Base-by-base conservation (phyloP, 2,113 vertebrate genomes). In the Myocastor coypus region DNA sequence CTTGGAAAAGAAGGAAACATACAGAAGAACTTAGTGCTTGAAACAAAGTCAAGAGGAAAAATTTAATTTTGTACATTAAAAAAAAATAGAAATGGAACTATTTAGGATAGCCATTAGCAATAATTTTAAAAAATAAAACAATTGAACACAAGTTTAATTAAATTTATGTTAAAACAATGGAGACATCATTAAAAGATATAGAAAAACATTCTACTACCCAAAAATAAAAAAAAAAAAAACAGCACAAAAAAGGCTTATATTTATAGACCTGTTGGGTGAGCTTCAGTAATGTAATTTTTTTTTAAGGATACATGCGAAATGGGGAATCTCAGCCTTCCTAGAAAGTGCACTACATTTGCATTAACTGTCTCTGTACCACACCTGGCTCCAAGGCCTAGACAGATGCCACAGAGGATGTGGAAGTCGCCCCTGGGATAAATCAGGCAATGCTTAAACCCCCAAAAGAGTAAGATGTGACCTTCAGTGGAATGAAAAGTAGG, bases 371-470 rank as follows among this genome's bases (percentile, higher is more conserved):
- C 55, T 57, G 16, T 57, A 57, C 16, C 55, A 57, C 16, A 73
- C 24, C 37, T 80, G n/a, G 30, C 3, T n/a, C 26, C 24, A 26
- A 63, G 34, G 20, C 16, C 57, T 71, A 68, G 55, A 30, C 12
- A 89, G 5, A 40, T 40, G 26, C 12, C 13, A 16, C 26, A 9
- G 57, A n/a, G 37, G 28, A 9, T 22, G 20, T 40, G 57, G 46
- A 63, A 42, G 7, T 64, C 16, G 5, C 46, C 10, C 20, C 12
- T 26, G 19, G 28, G 32, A 3, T 59, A 61, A 34, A 4, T 7
- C 28, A n/a, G 34, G 9, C 1, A 1, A 1, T 20, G 10, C 14
- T 17, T 42, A 11, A 14, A 73, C 22, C 17, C 28, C 11, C 0
- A 17, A 82, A 81, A 40, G 30, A 52, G 22, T 78, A 14, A 89